Evolutionary conservation across 2,113 vertebrate species (phyloP), one percentile per base, ranked within the genome.

Genomic region (Calypte anna): DNA sequence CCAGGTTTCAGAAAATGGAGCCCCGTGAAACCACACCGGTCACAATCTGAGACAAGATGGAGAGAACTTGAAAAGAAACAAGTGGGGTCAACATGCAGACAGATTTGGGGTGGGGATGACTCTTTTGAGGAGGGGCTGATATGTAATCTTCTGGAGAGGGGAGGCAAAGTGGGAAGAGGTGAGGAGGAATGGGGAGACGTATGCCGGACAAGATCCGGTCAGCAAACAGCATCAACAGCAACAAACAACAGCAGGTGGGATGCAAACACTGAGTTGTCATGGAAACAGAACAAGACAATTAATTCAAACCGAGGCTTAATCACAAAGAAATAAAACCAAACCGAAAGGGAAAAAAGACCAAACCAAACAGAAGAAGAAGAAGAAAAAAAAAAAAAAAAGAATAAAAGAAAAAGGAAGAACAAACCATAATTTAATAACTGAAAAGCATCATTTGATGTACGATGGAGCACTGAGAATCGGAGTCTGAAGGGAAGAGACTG

Each of bases 221-320:
- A 96, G 97, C 96, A 92, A 96, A 97, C 92, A 95, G 96, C 95
- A 97, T 96, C 94, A 95, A 97, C 94, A 98, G 97, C 91, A 90
- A 97, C 96, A 97, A 96, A 97, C 94, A 97, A 96, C 81, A 85
- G 97, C 92, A 94, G 91, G 96, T 96, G 93, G 86, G 95, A 98
- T 97, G 97, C 97, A 96, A 61, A 94, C 90, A 98, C 96, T 67
- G 94, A 92, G 97, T 97, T 97, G 98, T 98, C 98, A 98, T 98
- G 97, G 97, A 97, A 97, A 98, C 97, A 97, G 98, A 98, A 98
- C 96, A 98, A 97, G 97, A 98, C 97, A 97, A 88, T 98, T 97
- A 95, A 98, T 97, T 96, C 86, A 96, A 98, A 97, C 95, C 79
- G 79, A 96, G 79, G 93, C 91, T 96, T 96, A 98, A 97, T 96